Evolutionary conservation across 2,113 vertebrate species (phyloP).

Genomic region (Caretta caretta): DNA sequence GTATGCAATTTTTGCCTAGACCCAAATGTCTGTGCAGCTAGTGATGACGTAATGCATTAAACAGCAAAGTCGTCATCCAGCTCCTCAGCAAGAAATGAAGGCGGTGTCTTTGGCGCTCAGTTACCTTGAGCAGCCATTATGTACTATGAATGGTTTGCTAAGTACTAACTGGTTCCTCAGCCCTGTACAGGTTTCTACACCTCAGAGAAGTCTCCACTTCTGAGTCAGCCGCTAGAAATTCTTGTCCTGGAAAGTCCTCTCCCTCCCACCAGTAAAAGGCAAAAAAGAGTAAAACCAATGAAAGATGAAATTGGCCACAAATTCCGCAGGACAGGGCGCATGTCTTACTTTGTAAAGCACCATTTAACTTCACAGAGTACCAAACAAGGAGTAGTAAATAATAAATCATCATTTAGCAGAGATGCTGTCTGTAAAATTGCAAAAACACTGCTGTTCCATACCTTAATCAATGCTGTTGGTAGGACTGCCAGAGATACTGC

Average conservation of each 20-base stretch:
- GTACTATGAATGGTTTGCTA: not conserved
- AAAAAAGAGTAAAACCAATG: not conserved
- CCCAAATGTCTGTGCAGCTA: not conserved
- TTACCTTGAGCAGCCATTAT: not conserved
- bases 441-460: fast-evolving
- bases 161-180: not conserved
- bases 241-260: not conserved
- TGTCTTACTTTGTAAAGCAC: slow-evolving; percentile 28
- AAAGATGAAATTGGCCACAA: not conserved
- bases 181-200: not conserved
- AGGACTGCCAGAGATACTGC: not conserved
- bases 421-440: slow-evolving; percentile 15
- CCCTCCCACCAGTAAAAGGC: not conserved
- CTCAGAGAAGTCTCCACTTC: not conserved
- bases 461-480: not conserved
- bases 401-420: not conserved
- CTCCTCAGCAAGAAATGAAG: slow-evolving; percentile 4
- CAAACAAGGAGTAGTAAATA: slow-evolving; percentile 30
- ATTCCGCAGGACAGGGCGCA: slow-evolving; percentile 47
- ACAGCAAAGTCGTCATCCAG: not conserved
- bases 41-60: not conserved
- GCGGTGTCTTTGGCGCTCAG: not conserved
- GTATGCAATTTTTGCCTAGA: not conserved
- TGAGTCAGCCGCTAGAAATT: not conserved
- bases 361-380: slow-evolving; percentile 25